Conservation (phyloP, 2,113 vertebrate genomes). For the Oreocharis arfaki region DNA sequence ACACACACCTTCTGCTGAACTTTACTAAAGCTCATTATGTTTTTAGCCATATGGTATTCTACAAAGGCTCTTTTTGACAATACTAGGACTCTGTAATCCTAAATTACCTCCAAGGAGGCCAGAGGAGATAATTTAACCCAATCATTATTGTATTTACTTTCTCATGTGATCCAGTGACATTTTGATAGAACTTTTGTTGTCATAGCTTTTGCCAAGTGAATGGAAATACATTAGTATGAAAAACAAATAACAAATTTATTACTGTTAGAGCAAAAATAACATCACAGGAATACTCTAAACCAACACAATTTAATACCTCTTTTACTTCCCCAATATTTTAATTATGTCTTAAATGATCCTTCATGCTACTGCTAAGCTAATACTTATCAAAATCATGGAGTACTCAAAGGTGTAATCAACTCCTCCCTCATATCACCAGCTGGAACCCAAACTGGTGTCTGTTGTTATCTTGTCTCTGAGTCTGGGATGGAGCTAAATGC, state of each 20-base stretch:
- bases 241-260: background rate
- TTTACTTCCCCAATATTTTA: background rate
- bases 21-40: conserved; percentile 39
- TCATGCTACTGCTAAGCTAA: background rate
- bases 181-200: background rate
- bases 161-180: background rate
- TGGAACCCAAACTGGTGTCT: background rate
- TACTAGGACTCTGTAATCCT: background rate
- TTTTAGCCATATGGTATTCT: conserved; percentile 14
- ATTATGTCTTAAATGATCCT: background rate
- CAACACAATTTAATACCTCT: background rate
- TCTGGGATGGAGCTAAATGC: background rate
- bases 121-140: background rate
- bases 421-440: background rate
- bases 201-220: background rate
- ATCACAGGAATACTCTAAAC: background rate
- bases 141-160: background rate
- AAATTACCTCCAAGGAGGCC: background rate
- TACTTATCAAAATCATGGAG: background rate
- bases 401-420: background rate
- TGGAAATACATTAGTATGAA: background rate
- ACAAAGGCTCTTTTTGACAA: conserved; percentile 38
- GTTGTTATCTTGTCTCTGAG: background rate
- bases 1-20: conserved; percentile 66
- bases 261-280: background rate